Evolutionary conservation across 1,140 invertebrate species (phyloP).

Genomic region (Kradibia gibbosae): DNA sequence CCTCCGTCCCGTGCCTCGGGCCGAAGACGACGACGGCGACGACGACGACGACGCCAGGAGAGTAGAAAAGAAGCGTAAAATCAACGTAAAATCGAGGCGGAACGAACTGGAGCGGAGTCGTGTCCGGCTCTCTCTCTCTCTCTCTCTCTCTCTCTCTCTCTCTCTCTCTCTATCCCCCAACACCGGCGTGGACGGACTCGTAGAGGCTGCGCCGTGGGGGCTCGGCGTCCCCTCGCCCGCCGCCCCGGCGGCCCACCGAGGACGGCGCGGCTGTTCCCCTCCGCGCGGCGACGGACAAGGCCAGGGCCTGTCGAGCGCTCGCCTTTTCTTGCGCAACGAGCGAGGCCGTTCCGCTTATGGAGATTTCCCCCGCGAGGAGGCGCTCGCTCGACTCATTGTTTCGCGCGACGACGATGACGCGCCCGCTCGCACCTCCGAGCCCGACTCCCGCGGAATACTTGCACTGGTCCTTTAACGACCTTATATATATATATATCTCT

Average conservation of each 20-base stretch:
- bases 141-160: too few relatives aligned
- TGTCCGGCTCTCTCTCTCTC: slow-evolving; percentile 17
- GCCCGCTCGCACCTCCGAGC: too few relatives aligned
- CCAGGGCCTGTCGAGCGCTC: slow-evolving; percentile 60
- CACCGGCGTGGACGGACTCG: too few relatives aligned
- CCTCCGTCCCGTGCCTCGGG: neutral
- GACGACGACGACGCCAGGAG: neutral
- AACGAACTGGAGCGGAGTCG: slow-evolving; percentile 55
- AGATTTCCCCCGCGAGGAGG: too few relatives aligned
- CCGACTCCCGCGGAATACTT: too few relatives aligned
- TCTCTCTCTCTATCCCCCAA: too few relatives aligned
- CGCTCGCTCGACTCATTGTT: neutral
- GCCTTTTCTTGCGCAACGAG: slow-evolving; percentile 63
- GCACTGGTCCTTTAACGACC: too few relatives aligned
- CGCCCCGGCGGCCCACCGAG: slow-evolving; percentile 31
- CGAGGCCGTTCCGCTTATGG: too few relatives aligned
- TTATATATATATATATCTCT: too few relatives aligned
- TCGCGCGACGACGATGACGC: too few relatives aligned
- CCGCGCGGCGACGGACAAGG: slow-evolving; percentile 63
- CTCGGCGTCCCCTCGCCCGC: slow-evolving; percentile 33
- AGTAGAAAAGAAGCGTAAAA: neutral
- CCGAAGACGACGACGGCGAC: neutral
- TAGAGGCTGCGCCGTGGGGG: too few relatives aligned
- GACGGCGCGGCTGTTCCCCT: slow-evolving; percentile 35
- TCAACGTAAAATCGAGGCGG: slow-evolving; percentile 46